phyloP scores from a whole-genome alignment of 2,797 vertebrate species.

The Odontamblyopus rebecca region DNA sequence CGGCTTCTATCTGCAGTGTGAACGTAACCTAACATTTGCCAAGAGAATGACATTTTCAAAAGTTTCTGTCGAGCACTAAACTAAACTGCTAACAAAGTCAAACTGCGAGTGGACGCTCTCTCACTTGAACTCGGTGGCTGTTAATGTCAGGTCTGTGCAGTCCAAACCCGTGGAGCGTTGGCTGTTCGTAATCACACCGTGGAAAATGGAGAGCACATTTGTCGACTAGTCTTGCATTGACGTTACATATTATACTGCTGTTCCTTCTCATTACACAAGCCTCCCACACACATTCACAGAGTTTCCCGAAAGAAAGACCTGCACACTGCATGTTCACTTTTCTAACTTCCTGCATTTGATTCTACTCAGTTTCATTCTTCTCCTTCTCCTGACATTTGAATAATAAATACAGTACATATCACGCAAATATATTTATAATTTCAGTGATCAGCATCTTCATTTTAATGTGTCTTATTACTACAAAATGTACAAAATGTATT shows the following conservation, averaged over 20 bases:
- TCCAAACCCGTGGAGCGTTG: constrained; percentile 5
- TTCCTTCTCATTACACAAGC: constrained; percentile 40
- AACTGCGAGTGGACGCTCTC: background rate
- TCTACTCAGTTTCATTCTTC: background rate
- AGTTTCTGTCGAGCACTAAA: constrained; percentile 13
- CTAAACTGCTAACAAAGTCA: background rate
- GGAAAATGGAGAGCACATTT: constrained; percentile 38
- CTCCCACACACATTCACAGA: constrained; percentile 21
- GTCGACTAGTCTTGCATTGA: constrained; percentile 28
- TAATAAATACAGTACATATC: background rate
- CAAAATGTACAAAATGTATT: no score
- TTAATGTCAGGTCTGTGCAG: constrained; percentile 21
- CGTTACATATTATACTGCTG: constrained; percentile 36
- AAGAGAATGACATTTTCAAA: background rate
- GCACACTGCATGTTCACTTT: background rate
- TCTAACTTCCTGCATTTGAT: background rate
- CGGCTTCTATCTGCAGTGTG: no score
- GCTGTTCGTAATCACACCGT: constrained; percentile 9
- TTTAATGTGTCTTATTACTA: no score
- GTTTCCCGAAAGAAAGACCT: background rate
- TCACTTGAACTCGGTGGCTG: constrained; percentile 7
- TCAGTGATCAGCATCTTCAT: no score
- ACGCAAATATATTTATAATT: no score
- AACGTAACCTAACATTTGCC: no score
- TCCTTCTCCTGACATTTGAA: background rate